A percentile compares a stretch with the other conserved stretches of the same genome.
phyloP scores from a whole-genome alignment of 2,888 invertebrate genomes.

The Mythimna vitellina region DNA sequence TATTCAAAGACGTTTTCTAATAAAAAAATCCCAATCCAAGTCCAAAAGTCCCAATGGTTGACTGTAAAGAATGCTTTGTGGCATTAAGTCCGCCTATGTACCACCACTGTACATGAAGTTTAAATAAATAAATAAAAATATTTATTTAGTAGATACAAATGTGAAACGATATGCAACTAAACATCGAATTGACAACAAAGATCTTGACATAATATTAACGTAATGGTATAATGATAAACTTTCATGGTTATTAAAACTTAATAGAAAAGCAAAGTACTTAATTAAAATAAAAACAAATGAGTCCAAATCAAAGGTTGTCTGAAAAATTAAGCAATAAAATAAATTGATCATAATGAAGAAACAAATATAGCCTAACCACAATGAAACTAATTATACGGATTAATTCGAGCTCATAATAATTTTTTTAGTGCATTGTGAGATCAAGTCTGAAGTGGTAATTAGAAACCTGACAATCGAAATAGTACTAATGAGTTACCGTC shows the following conservation, averaged over 20 bases:
- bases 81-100: too few relatives aligned
- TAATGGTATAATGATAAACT: neutral
- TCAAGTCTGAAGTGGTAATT: neutral
- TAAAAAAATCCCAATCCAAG: too few relatives aligned
- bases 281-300: conserved; percentile 5
- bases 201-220: neutral
- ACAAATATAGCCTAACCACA: conserved; percentile 28
- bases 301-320: conserved; percentile 21
- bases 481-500: neutral
- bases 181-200: too few relatives aligned
- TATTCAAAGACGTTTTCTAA: neutral
- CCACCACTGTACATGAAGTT: too few relatives aligned
- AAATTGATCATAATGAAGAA: conserved; percentile 21
- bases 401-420: conserved; percentile 1
- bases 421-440: neutral
- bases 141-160: neutral
- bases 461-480: neutral
- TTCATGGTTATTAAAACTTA: neutral
- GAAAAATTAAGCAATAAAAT: conserved; percentile 22
- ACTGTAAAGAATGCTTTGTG: too few relatives aligned
- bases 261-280: neutral
- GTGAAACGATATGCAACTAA: neutral
- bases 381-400: conserved; percentile 44
- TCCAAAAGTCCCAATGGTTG: too few relatives aligned
- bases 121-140: too few relatives aligned